These are phyloP conservation scores for Orycteropus afer DNA, from an alignment of 2,113 vertebrate species.

Conservation along the genomic window DNA sequence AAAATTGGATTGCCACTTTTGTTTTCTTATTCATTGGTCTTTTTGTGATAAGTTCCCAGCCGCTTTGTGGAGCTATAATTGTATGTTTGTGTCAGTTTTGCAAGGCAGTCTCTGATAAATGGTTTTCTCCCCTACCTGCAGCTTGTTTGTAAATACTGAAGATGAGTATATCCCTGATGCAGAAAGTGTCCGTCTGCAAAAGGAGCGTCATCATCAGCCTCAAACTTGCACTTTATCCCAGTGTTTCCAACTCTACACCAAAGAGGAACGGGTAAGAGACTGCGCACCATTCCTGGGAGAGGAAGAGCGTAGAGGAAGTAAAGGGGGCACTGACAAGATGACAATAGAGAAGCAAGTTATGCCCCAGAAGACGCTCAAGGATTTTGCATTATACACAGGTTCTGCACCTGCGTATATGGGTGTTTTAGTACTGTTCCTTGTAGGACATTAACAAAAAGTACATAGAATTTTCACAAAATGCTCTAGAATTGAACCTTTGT, in stretches of 20 bases:
- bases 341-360: neutral
- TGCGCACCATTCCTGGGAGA: neutral
- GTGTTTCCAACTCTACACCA: slow-evolving; percentile 99
- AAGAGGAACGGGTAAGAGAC: slow-evolving; percentile 95
- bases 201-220: slow-evolving; percentile 96
- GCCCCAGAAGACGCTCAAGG: neutral
- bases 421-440: neutral
- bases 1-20: neutral
- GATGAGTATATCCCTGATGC: slow-evolving; percentile 98
- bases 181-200: slow-evolving; percentile 96
- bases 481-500: slow-evolving; percentile 10
- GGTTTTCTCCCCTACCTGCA: slow-evolving; percentile 73
- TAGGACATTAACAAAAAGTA: neutral
- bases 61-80: neutral
- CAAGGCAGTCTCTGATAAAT: neutral
- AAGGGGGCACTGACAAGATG: neutral
- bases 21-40: neutral
- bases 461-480: neutral
- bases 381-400: neutral
- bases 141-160: slow-evolving; percentile 95
- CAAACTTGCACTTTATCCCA: slow-evolving; percentile 97
- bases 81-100: neutral
- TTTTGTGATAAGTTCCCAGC: neutral
- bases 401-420: neutral
- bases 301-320: neutral